Conservation (phyloP, 2,797 vertebrate genomes). For the Adelosebastes latens region DNA sequence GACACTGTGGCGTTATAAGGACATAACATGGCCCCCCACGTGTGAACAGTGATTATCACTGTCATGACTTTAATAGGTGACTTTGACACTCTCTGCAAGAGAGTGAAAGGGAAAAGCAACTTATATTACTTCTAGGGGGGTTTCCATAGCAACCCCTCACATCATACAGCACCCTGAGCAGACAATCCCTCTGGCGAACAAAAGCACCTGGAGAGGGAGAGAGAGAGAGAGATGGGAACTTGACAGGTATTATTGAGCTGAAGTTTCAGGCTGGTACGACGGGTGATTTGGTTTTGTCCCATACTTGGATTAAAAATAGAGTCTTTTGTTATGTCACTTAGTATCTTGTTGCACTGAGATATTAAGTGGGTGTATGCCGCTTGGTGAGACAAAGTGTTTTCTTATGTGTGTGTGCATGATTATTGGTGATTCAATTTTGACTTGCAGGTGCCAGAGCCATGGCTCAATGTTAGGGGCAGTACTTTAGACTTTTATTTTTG, state of each 20-base stretch:
- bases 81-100: conserved; percentile 56
- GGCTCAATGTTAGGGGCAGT: background rate
- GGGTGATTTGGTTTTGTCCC: conserved; percentile 57
- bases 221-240: conserved; percentile 46
- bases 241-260: conserved; percentile 60
- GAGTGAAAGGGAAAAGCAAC: conserved; percentile 32
- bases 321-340: conserved; percentile 47
- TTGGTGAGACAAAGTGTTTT: conserved; percentile 26
- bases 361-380: conserved; percentile 31
- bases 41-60: conserved; percentile 39
- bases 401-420: background rate
- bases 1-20: conserved; percentile 29
- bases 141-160: conserved; percentile 81
- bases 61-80: conserved; percentile 59
- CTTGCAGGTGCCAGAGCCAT: background rate
- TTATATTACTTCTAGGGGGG: conserved; percentile 71
- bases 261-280: conserved; percentile 45
- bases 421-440: background rate
- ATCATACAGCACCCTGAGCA: conserved; percentile 66
- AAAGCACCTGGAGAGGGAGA: conserved; percentile 67
- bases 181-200: conserved; percentile 70
- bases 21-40: conserved; percentile 7
- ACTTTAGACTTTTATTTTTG: no score
- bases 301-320: conserved; percentile 48
- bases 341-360: conserved; percentile 33